Evolutionary conservation across 2,113 vertebrate species (phyloP).

Genomic region (Xiphophorus maculatus): DNA sequence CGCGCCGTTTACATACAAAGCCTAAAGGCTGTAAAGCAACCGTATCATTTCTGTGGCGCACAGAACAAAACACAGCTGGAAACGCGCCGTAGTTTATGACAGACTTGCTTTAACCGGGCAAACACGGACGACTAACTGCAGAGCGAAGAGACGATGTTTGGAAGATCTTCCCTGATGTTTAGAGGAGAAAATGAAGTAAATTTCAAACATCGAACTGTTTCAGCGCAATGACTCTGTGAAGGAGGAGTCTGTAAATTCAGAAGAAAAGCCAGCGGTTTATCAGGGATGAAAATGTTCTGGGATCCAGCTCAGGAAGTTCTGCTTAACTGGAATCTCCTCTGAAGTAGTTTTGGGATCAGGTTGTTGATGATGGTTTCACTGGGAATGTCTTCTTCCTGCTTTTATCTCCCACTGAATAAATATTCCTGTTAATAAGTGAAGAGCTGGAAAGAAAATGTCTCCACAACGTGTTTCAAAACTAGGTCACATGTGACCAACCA

Average conservation of each 20-base stretch:
- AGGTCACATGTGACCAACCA: too few species aligned
- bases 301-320: slow-evolving; percentile 47
- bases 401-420: background rate
- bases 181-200: background rate
- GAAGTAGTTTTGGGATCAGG: slow-evolving; percentile 31
- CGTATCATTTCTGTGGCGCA: slow-evolving; percentile 5
- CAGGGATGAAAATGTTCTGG: background rate
- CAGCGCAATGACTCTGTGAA: background rate
- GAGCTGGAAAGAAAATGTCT: too few species aligned
- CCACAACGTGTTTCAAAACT: too few species aligned
- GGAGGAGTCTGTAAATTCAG: background rate
- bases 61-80: slow-evolving; percentile 22
- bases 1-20: slow-evolving; percentile 8
- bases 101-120: slow-evolving; percentile 30
- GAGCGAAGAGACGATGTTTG: background rate
- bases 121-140: background rate
- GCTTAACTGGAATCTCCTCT: slow-evolving; percentile 65
- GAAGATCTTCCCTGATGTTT: background rate
- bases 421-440: background rate
- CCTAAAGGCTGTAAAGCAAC: slow-evolving; percentile 14
- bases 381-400: background rate
- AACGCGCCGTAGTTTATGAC: background rate
- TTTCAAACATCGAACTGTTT: slow-evolving; percentile 21
- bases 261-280: slow-evolving; percentile 2
- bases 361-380: slow-evolving; percentile 11